Percentiles rank a stretch among this genome's conserved stretches.
Conservation (phyloP, 2,797 vertebrate genomes). For the Periophthalmus magnuspinnatus region DNA sequence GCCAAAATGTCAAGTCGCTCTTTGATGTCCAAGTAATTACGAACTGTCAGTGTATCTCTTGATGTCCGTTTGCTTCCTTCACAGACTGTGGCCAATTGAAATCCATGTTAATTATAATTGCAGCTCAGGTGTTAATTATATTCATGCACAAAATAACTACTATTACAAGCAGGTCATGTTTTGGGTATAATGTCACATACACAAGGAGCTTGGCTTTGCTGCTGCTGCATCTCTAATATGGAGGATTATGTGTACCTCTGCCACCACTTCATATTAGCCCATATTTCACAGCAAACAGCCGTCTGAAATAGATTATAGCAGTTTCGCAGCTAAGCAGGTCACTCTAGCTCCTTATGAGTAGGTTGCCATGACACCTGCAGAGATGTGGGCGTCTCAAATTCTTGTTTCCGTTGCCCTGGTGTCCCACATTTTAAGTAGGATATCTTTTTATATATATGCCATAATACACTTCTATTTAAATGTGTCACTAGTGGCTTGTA, state of each 20-base stretch:
- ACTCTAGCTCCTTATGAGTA: constrained; percentile 48
- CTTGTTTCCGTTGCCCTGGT: constrained; percentile 54
- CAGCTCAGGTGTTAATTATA: constrained; percentile 38
- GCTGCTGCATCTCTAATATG: constrained; percentile 25
- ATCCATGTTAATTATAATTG: constrained; percentile 48
- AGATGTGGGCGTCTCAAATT: constrained; percentile 45
- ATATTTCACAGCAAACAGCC: constrained; percentile 42
- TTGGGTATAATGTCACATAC: neutral
- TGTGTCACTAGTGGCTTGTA: constrained; percentile 45
- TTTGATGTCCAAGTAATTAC: constrained; percentile 31
- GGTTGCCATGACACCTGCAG: constrained; percentile 63
- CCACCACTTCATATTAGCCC: constrained; percentile 41
- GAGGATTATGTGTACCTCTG: constrained; percentile 49
- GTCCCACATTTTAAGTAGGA: constrained; percentile 63
- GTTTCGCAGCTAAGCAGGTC: constrained; percentile 57
- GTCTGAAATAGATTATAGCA: constrained; percentile 43
- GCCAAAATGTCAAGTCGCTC: constrained; percentile 30
- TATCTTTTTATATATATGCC: constrained; percentile 41
- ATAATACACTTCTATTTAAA: constrained; percentile 41
- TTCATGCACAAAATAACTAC: constrained; percentile 17
- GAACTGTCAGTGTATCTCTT: constrained; percentile 30
- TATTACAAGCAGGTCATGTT: constrained; percentile 24
- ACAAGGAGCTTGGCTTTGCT: constrained; percentile 20
- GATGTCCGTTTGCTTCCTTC: constrained; percentile 33
- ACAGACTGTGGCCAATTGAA: constrained; percentile 38